phyloP scores from a whole-genome alignment of 2,113 vertebrate genomes.

The Sula dactylatra region DNA sequence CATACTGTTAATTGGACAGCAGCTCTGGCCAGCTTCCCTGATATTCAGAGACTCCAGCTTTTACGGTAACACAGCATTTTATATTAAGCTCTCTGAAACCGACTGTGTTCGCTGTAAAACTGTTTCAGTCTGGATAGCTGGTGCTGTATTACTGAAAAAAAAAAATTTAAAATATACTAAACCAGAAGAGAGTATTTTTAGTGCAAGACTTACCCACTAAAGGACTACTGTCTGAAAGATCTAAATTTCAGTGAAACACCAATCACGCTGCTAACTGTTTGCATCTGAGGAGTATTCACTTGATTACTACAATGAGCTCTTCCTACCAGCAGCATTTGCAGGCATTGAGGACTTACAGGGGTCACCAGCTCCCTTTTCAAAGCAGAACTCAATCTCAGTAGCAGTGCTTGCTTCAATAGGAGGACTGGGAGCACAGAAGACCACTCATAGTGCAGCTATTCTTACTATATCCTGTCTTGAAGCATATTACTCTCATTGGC shows the following conservation, averaged over 20 bases:
- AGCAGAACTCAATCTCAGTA: not conserved
- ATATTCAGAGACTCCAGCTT: not conserved
- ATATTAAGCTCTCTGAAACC: not conserved
- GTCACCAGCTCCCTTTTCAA: not conserved
- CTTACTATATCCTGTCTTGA: not conserved
- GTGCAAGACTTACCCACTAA: not conserved
- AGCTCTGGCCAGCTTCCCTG: not conserved
- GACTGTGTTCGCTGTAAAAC: not conserved
- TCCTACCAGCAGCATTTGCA: not conserved
- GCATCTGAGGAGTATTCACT: not conserved
- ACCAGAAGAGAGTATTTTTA: not conserved
- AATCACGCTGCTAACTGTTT: not conserved
- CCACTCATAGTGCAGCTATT: not conserved
- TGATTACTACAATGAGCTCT: not conserved
- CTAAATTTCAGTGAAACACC: not conserved
- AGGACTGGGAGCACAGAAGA: not conserved
- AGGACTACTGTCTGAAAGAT: not conserved
- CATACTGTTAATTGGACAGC: not conserved
- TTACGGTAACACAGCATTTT: not conserved
- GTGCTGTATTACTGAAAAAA: not conserved
- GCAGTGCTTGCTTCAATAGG: not conserved
- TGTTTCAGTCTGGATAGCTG: not conserved
- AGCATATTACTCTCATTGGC: not conserved
- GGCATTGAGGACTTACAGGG: not conserved
- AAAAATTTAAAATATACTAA: not conserved